Base-by-base conservation (phyloP, 1,140 invertebrate genomes). In the Oscheius sp. region DNA sequence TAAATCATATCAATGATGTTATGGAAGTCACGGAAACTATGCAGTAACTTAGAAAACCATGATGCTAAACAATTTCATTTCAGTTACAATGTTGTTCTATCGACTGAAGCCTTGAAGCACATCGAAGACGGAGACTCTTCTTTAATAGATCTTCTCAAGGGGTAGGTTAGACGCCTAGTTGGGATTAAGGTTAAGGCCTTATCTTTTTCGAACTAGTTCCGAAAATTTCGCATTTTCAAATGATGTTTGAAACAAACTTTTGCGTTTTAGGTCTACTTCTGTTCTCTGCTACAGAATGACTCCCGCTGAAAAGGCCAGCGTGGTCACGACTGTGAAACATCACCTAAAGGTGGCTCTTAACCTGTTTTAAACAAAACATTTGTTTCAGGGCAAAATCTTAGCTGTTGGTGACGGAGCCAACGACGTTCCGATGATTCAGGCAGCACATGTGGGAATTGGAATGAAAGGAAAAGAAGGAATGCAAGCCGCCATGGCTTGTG, bases 401-500 rank as follows among this genome's bases (percentile, higher is more conserved):
- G 92, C 94, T 3, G 95, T 97, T 74, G 90, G 96, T 1, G 96
- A 99, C 87, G 96, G 96, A 13, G 96, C 95, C 67, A 99, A 99
- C 85, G 96, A 99, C 86, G 95, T 99, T 32, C 96, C 93, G 36
- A 99, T 99, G 95, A 98, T 99, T 76, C 98, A 98, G 90, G 92
- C 92, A 81, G 96, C 96, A 15, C 94, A 99, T 84, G 96, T 98
- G 76, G 96, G 96, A 20, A 93, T 79, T 63, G 78, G 78, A 42
- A 77, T 79, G 26, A 55, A 42, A 18, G 78, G 79, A 61, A 69
- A 69, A 28, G 78, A 79, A 68, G 78, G 78, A 68, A 61, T 78
- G 68, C 78, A 79, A 38, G 95, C 95, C 29, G 95, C 97, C 49
- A 87, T 98, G 52, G 93, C 95, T 10, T 94, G 93, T 20, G 96